phyloP scores from a whole-genome alignment of 2,113 vertebrate species.

The Serilophus lunatus region DNA sequence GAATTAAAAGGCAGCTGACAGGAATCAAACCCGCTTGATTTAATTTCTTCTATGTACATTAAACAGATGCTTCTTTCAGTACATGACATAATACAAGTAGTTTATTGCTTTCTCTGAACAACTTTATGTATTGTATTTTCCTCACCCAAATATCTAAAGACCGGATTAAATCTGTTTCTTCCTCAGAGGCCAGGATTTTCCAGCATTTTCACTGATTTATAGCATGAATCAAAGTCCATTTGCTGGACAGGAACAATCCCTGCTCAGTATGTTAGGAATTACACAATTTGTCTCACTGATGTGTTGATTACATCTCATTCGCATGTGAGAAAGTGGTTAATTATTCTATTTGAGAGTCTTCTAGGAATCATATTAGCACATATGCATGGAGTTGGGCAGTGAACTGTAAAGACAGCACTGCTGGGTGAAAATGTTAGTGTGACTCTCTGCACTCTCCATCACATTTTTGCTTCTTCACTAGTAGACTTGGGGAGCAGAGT shows the following conservation, averaged over 20 bases:
- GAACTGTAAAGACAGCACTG: background rate
- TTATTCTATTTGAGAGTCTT: background rate
- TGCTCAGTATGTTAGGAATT: background rate
- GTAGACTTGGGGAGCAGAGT: background rate
- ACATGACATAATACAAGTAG: accelerated
- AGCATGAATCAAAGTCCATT: background rate
- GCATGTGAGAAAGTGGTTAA: background rate
- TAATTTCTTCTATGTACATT: background rate
- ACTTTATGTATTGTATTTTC: background rate
- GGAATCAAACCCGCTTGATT: background rate
- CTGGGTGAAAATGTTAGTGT: background rate
- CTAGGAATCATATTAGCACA: background rate
- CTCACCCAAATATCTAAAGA: background rate
- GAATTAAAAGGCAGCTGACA: background rate
- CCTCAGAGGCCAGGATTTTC: background rate
- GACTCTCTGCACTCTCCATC: background rate
- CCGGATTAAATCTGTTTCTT: background rate
- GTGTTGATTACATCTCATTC: background rate
- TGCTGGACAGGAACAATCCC: background rate
- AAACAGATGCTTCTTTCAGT: background rate
- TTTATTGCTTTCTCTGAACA: background rate
- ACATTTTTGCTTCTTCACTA: background rate
- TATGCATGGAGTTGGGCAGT: background rate
- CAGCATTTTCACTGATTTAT: background rate
- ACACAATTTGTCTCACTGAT: background rate